Evolutionary conservation across 1,140 invertebrate species (phyloP).

Genomic region (Euwallacea fornicatus): DNA sequence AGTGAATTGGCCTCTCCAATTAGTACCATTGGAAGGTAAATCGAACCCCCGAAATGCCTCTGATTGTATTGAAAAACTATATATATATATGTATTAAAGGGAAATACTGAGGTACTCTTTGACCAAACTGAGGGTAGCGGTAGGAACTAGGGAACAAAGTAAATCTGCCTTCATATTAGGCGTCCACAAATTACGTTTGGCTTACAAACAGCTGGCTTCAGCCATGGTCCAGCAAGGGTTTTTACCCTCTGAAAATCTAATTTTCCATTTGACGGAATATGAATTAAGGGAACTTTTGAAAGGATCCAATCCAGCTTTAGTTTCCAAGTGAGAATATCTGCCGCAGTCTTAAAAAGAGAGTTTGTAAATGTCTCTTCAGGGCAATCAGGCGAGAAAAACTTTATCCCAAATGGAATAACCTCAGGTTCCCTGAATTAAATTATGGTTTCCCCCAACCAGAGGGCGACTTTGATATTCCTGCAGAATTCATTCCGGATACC

Average conservation of each 20-base stretch:
- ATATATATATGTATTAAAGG: slow-evolving; percentile 54
- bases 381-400: slow-evolving; percentile 65
- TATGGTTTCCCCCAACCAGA: slow-evolving; percentile 60
- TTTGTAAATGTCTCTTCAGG: slow-evolving; percentile 52
- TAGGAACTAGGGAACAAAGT: slow-evolving; percentile 66
- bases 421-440: slow-evolving; percentile 67
- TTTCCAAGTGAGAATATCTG: slow-evolving; percentile 63
- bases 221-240: slow-evolving; percentile 63
- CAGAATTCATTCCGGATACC: slow-evolving; percentile 35
- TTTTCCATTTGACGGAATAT: slow-evolving; percentile 69
- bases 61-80: not conserved
- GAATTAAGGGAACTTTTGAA: slow-evolving; percentile 66
- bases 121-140: slow-evolving; percentile 61
- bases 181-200: slow-evolving; percentile 64
- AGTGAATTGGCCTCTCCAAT: slow-evolving; percentile 57
- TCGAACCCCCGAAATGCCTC: not conserved
- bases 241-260: slow-evolving; percentile 65
- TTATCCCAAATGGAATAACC: slow-evolving; percentile 58
- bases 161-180: slow-evolving; percentile 66
- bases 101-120: slow-evolving; percentile 59
- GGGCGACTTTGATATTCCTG: slow-evolving; percentile 29
- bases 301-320: slow-evolving; percentile 58
- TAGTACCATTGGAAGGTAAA: slow-evolving; percentile 55
- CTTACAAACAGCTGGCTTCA: slow-evolving; percentile 61
- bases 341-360: not conserved